Percentiles rank a stretch among this genome's conserved stretches.
Conservation (phyloP, 2,888 invertebrate genomes). For the Drosophila pegasa region DNA sequence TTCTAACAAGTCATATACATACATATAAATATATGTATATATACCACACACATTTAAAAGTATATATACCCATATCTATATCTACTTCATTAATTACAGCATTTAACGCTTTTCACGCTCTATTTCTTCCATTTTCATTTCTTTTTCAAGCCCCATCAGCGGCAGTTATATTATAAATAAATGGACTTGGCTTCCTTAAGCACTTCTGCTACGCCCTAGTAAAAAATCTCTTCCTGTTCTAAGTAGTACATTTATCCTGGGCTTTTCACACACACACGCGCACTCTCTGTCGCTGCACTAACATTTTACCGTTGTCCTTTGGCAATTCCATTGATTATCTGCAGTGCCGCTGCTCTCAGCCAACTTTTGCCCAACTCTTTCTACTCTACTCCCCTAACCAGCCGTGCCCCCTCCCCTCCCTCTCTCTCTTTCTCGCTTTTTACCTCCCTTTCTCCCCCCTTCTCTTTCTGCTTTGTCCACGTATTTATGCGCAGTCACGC, state of each 20-base stretch:
- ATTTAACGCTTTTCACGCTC: not conserved
- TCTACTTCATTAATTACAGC: not conserved
- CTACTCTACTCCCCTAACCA: not conserved
- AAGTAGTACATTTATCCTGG: slow-evolving; percentile 1
- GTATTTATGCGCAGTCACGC: slow-evolving; percentile 77
- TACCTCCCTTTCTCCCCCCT: not conserved
- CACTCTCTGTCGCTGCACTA: slow-evolving; percentile 16
- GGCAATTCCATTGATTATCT: slow-evolving; percentile 46
- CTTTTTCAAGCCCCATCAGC: not conserved
- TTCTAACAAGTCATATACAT: too few relatives aligned
- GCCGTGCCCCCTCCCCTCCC: not conserved
- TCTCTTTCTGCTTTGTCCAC: slow-evolving; percentile 35
- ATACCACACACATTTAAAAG: too few relatives aligned
- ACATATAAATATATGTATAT: not conserved
- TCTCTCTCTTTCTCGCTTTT: not conserved
- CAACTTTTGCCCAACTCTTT: slow-evolving; percentile 3
- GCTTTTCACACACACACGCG: slow-evolving; percentile 5
- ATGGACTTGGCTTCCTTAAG: slow-evolving; percentile 2
- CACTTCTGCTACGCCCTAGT: not conserved
- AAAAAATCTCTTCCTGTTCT: not conserved
- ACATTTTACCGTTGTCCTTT: slow-evolving; percentile 33
- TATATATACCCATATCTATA: too few relatives aligned
- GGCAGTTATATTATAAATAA: slow-evolving; percentile 3
- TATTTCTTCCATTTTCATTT: not conserved
- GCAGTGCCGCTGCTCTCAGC: slow-evolving; percentile 6